phyloP scores from a whole-genome alignment of 2,113 vertebrate genomes.

The Cyanistes caeruleus region DNA sequence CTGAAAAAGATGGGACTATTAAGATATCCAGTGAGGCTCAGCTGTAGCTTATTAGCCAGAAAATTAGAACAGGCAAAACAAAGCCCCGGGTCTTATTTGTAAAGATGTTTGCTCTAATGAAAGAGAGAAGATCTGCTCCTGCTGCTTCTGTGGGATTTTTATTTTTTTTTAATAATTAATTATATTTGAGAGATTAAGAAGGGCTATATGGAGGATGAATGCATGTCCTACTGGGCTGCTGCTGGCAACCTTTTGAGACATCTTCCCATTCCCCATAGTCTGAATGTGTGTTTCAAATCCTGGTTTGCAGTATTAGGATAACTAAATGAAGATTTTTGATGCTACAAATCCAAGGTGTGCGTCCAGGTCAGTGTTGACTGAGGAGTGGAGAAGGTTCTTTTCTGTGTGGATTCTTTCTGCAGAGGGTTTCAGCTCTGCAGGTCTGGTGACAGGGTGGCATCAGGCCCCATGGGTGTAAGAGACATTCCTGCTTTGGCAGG shows the following conservation, averaged over 20 bases:
- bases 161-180: conserved; percentile 12
- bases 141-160: not conserved
- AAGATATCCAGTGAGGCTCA: conserved; percentile 62
- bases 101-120: conserved; percentile 65
- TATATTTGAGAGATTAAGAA: conserved; percentile 53
- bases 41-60: conserved; percentile 71
- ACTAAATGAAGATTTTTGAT: not conserved
- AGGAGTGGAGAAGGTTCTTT: not conserved
- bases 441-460: not conserved
- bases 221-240: not conserved
- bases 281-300: not conserved
- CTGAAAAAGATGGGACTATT: conserved; percentile 37
- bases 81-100: conserved; percentile 64
- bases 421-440: not conserved
- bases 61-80: conserved; percentile 72
- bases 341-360: not conserved
- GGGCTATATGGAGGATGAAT: not conserved
- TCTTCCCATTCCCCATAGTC: not conserved
- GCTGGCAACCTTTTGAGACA: not conserved
- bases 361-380: no score
- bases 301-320: not conserved
- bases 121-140: conserved; percentile 31
- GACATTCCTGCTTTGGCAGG: not conserved
- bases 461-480: not conserved
- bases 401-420: not conserved